Percentiles rank a stretch among this genome's conserved stretches.
Evolutionary conservation across 2,797 vertebrate species (phyloP).

Genomic region (Okamejei kenojei): DNA sequence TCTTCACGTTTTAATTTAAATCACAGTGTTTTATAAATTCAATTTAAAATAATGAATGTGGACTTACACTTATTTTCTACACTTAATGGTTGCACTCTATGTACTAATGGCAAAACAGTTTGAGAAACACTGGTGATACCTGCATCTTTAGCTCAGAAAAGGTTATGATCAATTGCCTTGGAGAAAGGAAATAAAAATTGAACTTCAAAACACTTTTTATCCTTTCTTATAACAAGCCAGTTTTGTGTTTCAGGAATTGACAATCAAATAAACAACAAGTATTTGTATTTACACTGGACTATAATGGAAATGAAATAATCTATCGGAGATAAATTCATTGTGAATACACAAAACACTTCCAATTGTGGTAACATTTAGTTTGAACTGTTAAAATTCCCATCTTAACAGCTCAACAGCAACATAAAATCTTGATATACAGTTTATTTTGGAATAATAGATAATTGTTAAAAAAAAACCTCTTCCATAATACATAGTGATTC

Average conservation of each 20-base stretch:
- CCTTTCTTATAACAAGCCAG: neutral
- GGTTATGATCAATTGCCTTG: neutral
- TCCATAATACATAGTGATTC: neutral
- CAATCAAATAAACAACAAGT: neutral
- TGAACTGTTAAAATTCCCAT: slow-evolving; percentile 5
- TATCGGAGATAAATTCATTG: neutral
- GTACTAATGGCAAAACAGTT: neutral
- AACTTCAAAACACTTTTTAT: neutral
- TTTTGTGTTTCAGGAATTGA: neutral
- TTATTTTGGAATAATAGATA: neutral
- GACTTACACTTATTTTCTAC: neutral
- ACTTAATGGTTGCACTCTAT: neutral
- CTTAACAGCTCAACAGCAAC: neutral
- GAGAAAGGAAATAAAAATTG: neutral
- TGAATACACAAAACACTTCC: neutral
- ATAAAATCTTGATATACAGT: neutral
- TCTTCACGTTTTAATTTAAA: neutral
- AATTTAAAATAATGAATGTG: neutral
- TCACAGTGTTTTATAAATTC: neutral
- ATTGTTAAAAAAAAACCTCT: neutral
- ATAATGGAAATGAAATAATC: neutral
- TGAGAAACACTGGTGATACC: neutral
- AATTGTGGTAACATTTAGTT: neutral
- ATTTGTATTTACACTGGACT: neutral
- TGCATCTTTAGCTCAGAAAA: neutral